A percentile compares a stretch with the other conserved stretches of the same genome.
These are phyloP conservation scores for Siniperca knerii DNA, from an alignment of 2,113 vertebrate species.

Conservation along the genomic window DNA sequence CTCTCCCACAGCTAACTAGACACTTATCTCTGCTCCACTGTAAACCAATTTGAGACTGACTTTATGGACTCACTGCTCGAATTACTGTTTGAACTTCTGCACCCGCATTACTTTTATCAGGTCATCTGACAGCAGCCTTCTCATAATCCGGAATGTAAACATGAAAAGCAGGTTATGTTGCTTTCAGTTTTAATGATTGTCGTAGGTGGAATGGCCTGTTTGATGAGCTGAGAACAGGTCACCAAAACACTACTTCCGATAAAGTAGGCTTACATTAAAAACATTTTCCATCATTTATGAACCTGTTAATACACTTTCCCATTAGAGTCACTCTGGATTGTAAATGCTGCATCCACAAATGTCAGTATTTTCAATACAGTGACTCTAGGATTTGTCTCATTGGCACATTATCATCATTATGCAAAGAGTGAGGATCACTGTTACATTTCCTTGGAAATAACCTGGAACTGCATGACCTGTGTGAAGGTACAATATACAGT, in stretches of 20 bases:
- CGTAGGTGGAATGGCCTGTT: neutral
- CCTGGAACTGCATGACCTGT: neutral
- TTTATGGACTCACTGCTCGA: neutral
- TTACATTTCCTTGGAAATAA: neutral
- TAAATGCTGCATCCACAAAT: neutral
- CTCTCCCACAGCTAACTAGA: neutral
- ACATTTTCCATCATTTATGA: neutral
- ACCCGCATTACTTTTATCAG: neutral
- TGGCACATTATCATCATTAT: neutral
- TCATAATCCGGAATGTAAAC: neutral
- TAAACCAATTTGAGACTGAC: neutral
- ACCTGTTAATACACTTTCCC: neutral
- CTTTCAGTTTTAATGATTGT: neutral
- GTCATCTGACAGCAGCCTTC: neutral
- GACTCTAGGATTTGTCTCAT: neutral
- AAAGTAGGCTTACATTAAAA: neutral
- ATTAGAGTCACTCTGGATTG: neutral
- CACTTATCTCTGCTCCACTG: constrained; percentile 3
- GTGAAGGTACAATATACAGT: neutral
- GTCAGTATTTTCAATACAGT: neutral
- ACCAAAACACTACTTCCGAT: neutral
- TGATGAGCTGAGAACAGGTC: neutral
- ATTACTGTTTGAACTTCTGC: neutral
- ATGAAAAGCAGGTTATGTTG: neutral
- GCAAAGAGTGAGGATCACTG: neutral